Base-by-base conservation (phyloP, 23 tunicate species). In the Phallusia fumigata region DNA sequence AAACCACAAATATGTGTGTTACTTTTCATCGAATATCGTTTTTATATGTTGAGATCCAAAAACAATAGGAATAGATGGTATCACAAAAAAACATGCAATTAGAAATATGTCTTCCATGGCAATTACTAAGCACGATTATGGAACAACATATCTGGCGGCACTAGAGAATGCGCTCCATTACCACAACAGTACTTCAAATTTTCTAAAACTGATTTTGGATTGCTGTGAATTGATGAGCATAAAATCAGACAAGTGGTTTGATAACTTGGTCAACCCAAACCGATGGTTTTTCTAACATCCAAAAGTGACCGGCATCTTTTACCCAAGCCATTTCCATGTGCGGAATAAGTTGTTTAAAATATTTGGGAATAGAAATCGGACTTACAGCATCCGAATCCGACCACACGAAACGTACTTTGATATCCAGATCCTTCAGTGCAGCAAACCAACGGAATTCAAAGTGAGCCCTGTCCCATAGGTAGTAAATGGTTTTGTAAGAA, bases 391-490 rank as follows among this genome's bases (percentile, higher is more conserved):
- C 99, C 45, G 89, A 81, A 64, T 96, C 97, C 0, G 90, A 85
- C 99, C 99, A 96, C 10, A 96, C 79, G 64, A 96, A 82, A 30
- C 83, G 82, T 0, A 64, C 73, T 10, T 82, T 87, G 26, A 96
- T 64, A 77, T 95, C 89, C 21, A 88, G 65, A 0, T 87, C 58
- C 32, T 65, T 40, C 0, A 96, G 81, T 6, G 99, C 99, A n/a
- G 74, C 88, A 82, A 80, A 91, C 99, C 99, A 96, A 5, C 93
- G 80, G 52, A 80, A 96, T 74, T 96, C 99, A 64, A 96, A 96
- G 52, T 90, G 82, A 30, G 82, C 88, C 22, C 99, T 89, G 78
- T 96, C 99, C 86, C 87, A 87, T 24, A 96, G 81, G 73, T 96
- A 96, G 65, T 88, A 96, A 31, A 91, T 90, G 47, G 84, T 52